Base-by-base conservation (phyloP, 2,888 invertebrate genomes). In the Mayetiola destructor region DNA sequence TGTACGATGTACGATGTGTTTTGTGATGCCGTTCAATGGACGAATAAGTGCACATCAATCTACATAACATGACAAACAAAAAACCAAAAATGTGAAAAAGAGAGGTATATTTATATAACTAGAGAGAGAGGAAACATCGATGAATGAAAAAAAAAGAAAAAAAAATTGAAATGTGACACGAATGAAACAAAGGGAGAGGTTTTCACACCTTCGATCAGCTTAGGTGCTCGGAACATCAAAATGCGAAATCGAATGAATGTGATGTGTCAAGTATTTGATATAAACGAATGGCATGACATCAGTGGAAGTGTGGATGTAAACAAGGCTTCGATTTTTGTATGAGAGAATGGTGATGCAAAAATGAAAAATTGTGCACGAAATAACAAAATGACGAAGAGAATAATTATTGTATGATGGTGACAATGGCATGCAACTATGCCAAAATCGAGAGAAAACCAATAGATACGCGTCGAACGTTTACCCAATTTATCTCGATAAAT, bases 401-500 rank as follows among this genome's bases (percentile, higher is more conserved):
- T 48, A 48, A 48, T 16, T 48, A 48, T 48, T 48, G 48, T 48
- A 27, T 48, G n/a, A 48, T 48, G 48, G 48, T 48, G 48, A 48
- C 48, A 27, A 14, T 16, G 48, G 14, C 29, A 48, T 48, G 48
- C 23, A 48, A 48, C 23, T 27, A 27, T 48, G 37, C 10, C 27
- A 27, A 23, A 27, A 27, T 48, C 16, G 30, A 40, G 42, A 42
- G 29, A 20, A 40, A 39, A 40, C 56, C 56, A 56, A 40, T 40
- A 29, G 40, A 20, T 37, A 20, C 39, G 56, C 37, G 52, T 9
- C 1, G 23, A 56, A 56, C 42, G 42, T 40, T 56, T 32, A 32
- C 56, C 56, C 56, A 56, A 57, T 57, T 57, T 57, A 57, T 57
- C 37, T 57, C 57, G 57, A 57, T 57, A 57, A 57, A 57, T 57